Base-by-base conservation (phyloP, 2,797 vertebrate species). In the Lindbergichthys nudifrons region DNA sequence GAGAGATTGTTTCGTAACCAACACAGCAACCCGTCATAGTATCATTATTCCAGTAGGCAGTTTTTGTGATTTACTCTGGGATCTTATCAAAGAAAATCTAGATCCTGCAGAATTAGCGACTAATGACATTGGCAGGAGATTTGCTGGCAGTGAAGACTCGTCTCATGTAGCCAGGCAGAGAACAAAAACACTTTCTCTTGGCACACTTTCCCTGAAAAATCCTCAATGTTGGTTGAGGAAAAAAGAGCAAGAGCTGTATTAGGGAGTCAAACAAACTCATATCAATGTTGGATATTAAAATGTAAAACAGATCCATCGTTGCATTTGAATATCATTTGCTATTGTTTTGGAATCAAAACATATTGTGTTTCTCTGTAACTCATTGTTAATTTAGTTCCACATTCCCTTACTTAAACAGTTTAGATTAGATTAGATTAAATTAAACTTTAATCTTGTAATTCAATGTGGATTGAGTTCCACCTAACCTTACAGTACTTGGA, bases 61-160 rank as follows among this genome's bases (percentile, higher is more conserved):
- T 14, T 56, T 78, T 79, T 69, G 42, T 79, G 68, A 48, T 58
- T 65, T n/a, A n/a, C 63, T 66, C 26, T 70, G 13, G 67, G 54
- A 43, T 79, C 51, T 75, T 86, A 83, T 92, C 75, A 45, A 47
- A 62, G 75, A 54, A 82, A 86, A 88, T 86, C 73, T 70, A 90
- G 74, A 79, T 72, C 57, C 65, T 45, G 59, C 63, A 66, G 67
- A 88, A 85, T 85, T 81, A 85, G 68, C 70, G 63, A 70, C 77
- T 88, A 77, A 84, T 87, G 85, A 89, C 80, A 79, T 77, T 84
- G 83, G 84, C 81, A 77, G 53, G 57, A 67, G 43, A 68, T 36
- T 8, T 71, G 19, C 73, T 87, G 83, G 79, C 80, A 84, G 26
- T 32, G 65, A 60, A 52, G 41, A 23, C 45, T 32, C 52, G n/a